Percentiles rank a stretch among this genome's conserved stretches.
These are phyloP conservation scores for Dioctria rufipes DNA, from an alignment of 2,888 invertebrate genomes.

Conservation along the genomic window DNA sequence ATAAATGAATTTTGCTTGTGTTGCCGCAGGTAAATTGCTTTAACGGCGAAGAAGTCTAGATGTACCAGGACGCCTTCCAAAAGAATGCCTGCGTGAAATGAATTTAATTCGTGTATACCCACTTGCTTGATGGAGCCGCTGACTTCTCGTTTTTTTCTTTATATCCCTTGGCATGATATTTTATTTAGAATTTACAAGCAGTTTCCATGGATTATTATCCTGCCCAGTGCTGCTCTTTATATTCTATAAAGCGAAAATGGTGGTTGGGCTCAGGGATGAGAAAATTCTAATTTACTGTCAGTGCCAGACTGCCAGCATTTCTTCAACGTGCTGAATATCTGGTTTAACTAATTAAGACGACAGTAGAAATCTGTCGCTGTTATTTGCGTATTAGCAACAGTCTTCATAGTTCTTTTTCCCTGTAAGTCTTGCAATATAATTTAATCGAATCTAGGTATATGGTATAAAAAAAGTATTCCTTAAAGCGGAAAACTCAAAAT, in stretches of 20 bases:
- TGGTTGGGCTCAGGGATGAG: constrained; percentile 7
- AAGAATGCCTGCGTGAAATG: constrained; percentile 42
- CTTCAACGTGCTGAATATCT: constrained; percentile 40
- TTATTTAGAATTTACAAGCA: constrained; percentile 47
- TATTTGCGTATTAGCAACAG: not conserved
- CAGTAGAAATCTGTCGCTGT: not conserved
- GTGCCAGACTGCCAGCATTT: not conserved
- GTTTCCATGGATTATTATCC: constrained; percentile 34
- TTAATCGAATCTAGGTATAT: no score
- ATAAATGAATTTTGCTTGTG: constrained; percentile 58
- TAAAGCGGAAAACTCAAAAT: no score
- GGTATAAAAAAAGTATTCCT: no score
- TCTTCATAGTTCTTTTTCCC: no score
- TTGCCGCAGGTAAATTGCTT: constrained; percentile 58
- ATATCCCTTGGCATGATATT: constrained; percentile 22
- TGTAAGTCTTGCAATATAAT: no score
- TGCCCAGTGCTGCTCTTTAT: not conserved
- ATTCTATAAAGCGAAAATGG: not conserved
- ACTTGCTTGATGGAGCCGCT: constrained; percentile 2
- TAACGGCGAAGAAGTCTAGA: constrained; percentile 55
- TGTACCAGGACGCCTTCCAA: constrained; percentile 7
- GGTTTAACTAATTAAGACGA: constrained; percentile 36
- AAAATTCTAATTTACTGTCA: constrained; percentile 31
- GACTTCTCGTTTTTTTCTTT: not conserved
- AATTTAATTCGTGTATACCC: constrained; percentile 32